phyloP scores from a whole-genome alignment of 2,888 invertebrate genomes.

The Elysia crispata region DNA sequence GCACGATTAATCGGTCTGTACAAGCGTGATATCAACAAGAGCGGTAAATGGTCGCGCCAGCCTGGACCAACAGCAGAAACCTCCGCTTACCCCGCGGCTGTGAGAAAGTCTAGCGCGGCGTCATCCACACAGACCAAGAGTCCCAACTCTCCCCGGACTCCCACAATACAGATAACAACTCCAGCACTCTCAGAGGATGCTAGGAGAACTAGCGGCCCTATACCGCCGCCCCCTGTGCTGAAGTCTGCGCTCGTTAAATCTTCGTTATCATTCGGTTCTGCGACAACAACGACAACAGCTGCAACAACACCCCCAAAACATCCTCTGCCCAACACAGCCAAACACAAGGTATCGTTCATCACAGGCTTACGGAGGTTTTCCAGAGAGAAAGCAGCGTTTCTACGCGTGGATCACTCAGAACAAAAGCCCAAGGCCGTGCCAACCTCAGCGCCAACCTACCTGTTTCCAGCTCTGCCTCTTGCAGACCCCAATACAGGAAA shows the following conservation, averaged over 20 bases:
- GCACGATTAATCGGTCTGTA: neutral
- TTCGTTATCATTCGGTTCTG: neutral
- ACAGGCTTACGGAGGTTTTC: conserved; percentile 34
- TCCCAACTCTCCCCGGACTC: no score
- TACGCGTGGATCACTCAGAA: conserved; percentile 28
- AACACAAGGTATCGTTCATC: conserved; percentile 34
- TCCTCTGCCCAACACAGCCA: neutral
- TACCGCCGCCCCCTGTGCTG: neutral
- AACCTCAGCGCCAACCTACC: neutral
- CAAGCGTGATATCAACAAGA: no score
- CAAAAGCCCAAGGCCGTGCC: neutral
- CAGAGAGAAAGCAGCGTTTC: conserved; percentile 11
- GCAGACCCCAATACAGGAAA: neutral
- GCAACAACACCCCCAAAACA: neutral
- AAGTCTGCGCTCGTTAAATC: neutral
- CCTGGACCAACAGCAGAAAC: no score
- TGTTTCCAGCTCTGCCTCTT: neutral
- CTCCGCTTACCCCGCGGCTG: no score
- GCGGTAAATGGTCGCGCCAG: no score
- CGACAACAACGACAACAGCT: neutral
- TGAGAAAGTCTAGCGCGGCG: no score
- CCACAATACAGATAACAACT: no score
- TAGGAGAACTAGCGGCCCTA: neutral
- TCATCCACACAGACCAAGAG: neutral
- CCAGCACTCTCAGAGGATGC: no score